Evolutionary conservation across 2,113 vertebrate genomes (phyloP).

Genomic region (Perca fluviatilis): DNA sequence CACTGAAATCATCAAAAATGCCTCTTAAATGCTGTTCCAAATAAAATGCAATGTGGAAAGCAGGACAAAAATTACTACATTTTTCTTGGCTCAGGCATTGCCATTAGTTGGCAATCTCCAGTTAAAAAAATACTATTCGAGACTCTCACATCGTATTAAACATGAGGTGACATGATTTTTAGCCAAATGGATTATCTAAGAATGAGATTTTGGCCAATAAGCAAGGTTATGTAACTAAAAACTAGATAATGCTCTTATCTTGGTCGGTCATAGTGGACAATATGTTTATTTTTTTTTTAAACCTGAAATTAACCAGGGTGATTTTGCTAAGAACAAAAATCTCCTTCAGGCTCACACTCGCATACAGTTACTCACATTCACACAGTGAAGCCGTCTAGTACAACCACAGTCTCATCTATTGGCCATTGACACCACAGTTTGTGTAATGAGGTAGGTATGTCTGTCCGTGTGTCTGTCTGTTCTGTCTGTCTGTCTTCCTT

Average conservation of each 20-base stretch:
- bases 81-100: slow-evolving; percentile 6
- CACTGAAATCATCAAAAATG: slow-evolving; percentile 56
- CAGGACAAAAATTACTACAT: slow-evolving; percentile 37
- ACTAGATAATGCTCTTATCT: not conserved
- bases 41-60: slow-evolving; percentile 49
- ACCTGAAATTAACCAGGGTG: not conserved
- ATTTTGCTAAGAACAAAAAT: not conserved
- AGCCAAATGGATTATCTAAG: slow-evolving; percentile 32
- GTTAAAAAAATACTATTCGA: slow-evolving; percentile 25
- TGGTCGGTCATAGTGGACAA: not conserved
- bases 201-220: not conserved
- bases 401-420: not conserved
- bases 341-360: not conserved
- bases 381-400: not conserved
- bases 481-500: not conserved
- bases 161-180: not conserved
- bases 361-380: not conserved
- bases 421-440: not conserved
- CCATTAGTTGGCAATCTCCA: slow-evolving; percentile 17
- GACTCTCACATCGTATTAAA: slow-evolving; percentile 44
- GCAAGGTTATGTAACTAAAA: slow-evolving; percentile 6
- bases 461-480: too few relatives aligned
- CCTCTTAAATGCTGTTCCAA: slow-evolving; percentile 47
- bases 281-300: not conserved
- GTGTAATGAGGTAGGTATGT: not conserved